A percentile compares a stretch with the other conserved stretches of the same genome.
These are phyloP conservation scores for Papilio demoleus DNA, from an alignment of 2,888 invertebrate species.

Conservation along the genomic window DNA sequence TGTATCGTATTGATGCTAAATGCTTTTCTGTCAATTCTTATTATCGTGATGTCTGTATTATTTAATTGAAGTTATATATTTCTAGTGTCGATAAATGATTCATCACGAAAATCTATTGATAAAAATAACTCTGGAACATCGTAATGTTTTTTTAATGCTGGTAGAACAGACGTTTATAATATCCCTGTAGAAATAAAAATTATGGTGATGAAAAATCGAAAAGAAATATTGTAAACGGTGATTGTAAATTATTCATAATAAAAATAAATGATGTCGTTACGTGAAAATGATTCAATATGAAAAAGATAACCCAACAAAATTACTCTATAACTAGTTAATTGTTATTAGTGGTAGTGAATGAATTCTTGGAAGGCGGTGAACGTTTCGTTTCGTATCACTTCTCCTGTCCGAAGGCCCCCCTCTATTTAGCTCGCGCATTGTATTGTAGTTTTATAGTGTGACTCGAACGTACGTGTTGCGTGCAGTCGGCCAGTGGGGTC, in stretches of 20 bases:
- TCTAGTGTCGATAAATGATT: background rate
- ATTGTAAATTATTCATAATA: too few relatives aligned
- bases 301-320: slow-evolving; percentile 55
- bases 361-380: slow-evolving; percentile 73
- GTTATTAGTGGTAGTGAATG: slow-evolving; percentile 65
- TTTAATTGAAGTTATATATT: background rate
- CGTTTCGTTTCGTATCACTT: slow-evolving; percentile 55
- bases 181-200: too few relatives aligned
- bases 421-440: slow-evolving; percentile 9
- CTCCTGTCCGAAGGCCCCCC: slow-evolving; percentile 50
- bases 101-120: background rate
- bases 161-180: background rate
- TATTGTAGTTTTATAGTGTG: slow-evolving; percentile 14
- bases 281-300: slow-evolving; percentile 45
- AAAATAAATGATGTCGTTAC: slow-evolving; percentile 4
- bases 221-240: too few relatives aligned
- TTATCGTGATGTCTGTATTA: background rate
- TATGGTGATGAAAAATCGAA: too few relatives aligned
- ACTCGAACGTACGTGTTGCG: background rate
- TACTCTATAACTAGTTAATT: slow-evolving; percentile 64
- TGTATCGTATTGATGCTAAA: background rate
- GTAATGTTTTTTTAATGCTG: background rate
- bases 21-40: background rate
- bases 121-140: background rate
- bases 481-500: background rate